Evolutionary conservation across 2,113 vertebrate genomes (phyloP), one percentile per base, ranked within the genome.

Genomic region (Aldabrachelys gigantea): DNA sequence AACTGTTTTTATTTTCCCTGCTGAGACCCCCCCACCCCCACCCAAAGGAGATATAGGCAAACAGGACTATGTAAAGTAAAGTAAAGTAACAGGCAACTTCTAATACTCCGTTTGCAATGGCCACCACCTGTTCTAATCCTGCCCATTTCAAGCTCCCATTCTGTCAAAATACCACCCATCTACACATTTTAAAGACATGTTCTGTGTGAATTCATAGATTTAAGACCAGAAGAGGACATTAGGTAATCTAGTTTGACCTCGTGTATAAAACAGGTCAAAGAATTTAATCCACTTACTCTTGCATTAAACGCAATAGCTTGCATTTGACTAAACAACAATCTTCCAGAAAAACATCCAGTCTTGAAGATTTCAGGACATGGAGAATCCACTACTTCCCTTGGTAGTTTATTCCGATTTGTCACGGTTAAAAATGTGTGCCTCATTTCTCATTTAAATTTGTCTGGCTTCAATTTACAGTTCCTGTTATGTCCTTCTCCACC

Each of bases 111-210:
- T 38, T 87, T 65, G 82, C 87, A 94, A 52, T 0, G 35, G 88
- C 56, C 82, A 84, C 95, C 84, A 90, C 95, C 95, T 62, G 89
- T 87, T 89, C 95, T 79, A 96, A 95, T 97, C 96, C 94, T 97
- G 54, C 54, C 86, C 86, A 96, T 97, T 97, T 97, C 94, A 97
- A 87, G 97, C 95, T 97, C 93, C 86, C 96, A 94, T 97, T 97
- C 94, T 94, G 95, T 49, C 95, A 93, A 94, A 95, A 85, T 93
- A 62, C 59, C 4, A 4, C 59, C 92, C 94, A 96, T 95, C 96
- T 90, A 96, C 94, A 92, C 5, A 0, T 87, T 85, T 94, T 0
- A 78, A 95, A 97, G 94, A 96, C 95, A 94, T 88, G 31, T 38
- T n/a, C n/a, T 80, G 86, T 85, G 94, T 92, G 92, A 96, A 96